A percentile compares a stretch with the other conserved stretches of the same genome.
Evolutionary conservation across 2,888 invertebrate genomes (phyloP).

Genomic region (Limnephilus marmoratus): DNA sequence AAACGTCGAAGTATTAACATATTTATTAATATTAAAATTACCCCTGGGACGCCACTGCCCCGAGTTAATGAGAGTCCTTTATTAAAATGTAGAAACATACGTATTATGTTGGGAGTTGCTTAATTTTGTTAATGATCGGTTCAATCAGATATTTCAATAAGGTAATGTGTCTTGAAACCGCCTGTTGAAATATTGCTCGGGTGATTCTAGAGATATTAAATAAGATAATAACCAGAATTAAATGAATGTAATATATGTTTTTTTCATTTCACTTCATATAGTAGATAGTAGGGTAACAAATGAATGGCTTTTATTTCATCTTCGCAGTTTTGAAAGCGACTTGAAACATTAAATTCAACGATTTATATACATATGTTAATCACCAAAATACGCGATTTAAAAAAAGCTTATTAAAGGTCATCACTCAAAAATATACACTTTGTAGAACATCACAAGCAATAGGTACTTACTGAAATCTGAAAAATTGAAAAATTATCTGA

Average conservation of each 20-base stretch:
- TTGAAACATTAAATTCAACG: neutral
- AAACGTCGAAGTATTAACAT: constrained; percentile 29
- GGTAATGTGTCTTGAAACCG: neutral
- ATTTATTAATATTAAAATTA: constrained; percentile 40
- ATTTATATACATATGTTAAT: too few species aligned
- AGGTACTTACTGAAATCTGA: too few species aligned
- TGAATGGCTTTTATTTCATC: too few species aligned
- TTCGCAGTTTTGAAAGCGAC: too few species aligned
- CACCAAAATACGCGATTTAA: neutral
- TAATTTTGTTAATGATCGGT: neutral
- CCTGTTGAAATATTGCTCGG: neutral
- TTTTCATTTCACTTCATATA: too few species aligned
- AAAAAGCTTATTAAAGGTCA: too few species aligned
- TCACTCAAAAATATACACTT: too few species aligned
- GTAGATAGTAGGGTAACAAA: too few species aligned
- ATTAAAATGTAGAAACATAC: constrained; percentile 11
- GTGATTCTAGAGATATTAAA: too few species aligned
- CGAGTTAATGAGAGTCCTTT: constrained; percentile 5
- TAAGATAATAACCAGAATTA: neutral
- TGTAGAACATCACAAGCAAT: too few species aligned
- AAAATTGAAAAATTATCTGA: too few species aligned
- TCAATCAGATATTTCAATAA: constrained; percentile 2
- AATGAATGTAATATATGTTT: too few species aligned
- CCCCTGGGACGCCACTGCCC: constrained; percentile 42
- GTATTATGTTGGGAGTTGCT: neutral